Evolutionary conservation across 2,113 vertebrate species (phyloP).

Genomic region (Formicarius rufipectus): DNA sequence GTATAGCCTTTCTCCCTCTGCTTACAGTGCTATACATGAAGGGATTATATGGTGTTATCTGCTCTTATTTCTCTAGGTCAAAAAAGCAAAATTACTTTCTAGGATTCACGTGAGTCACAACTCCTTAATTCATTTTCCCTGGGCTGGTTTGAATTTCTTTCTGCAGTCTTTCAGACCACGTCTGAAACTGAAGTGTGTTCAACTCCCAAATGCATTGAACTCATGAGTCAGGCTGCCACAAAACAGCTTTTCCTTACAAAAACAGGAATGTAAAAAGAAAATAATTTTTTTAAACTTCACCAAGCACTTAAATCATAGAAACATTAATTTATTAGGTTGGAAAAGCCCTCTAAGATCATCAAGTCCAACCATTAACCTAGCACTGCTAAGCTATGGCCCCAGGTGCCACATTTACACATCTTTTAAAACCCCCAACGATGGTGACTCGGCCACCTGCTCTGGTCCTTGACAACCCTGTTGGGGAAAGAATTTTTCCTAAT

Average conservation of each 20-base stretch:
- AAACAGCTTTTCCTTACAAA: neutral
- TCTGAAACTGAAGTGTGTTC: neutral
- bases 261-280: neutral
- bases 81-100: neutral
- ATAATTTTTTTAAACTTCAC: neutral
- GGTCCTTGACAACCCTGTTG: neutral
- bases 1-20: neutral
- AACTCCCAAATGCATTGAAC: neutral
- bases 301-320: neutral
- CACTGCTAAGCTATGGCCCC: neutral
- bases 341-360: neutral
- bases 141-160: neutral
- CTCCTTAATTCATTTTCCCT: neutral
- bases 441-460: neutral
- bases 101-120: neutral
- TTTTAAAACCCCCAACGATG: neutral
- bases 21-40: fast-evolving
- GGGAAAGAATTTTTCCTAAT: neutral
- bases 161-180: neutral
- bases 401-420: neutral
- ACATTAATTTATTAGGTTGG: neutral
- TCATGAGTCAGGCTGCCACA: neutral
- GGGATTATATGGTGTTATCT: neutral
- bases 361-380: neutral
- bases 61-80: neutral